These are phyloP conservation scores for Rhinoderma darwinii DNA, from an alignment of 2,113 vertebrate species.

Conservation along the genomic window DNA sequence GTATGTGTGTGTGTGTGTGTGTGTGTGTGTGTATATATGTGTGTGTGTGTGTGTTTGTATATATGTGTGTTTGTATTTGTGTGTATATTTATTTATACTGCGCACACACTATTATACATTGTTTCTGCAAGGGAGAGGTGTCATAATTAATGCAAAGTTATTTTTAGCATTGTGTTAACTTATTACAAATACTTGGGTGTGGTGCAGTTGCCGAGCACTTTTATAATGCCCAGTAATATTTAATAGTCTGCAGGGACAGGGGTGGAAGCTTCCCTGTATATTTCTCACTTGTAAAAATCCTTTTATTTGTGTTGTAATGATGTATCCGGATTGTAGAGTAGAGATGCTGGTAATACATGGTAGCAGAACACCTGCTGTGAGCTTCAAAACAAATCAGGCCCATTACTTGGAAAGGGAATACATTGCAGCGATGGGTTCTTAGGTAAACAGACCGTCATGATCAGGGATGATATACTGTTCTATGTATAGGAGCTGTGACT, in stretches of 20 bases:
- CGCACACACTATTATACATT: background rate
- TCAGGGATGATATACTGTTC: too few species aligned
- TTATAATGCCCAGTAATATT: conserved; percentile 17
- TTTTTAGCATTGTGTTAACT: conserved; percentile 4
- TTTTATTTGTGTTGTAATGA: background rate
- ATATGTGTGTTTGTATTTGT: too few species aligned
- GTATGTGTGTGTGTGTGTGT: too few species aligned
- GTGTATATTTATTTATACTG: background rate
- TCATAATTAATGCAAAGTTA: conserved; percentile 4
- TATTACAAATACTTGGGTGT: conserved; percentile 15
- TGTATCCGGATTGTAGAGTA: background rate
- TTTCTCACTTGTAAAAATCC: background rate
- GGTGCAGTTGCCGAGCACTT: conserved; percentile 19
- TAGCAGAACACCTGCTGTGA: background rate
- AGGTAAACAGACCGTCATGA: background rate
- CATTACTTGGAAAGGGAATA: background rate
- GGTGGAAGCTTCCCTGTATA: background rate
- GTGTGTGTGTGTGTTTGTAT: too few species aligned
- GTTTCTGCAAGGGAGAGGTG: background rate
- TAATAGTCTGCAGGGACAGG: background rate
- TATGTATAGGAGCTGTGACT: too few species aligned
- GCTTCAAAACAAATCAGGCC: background rate
- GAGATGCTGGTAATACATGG: background rate
- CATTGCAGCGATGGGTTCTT: background rate
- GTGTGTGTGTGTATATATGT: too few species aligned